Base-by-base conservation (phyloP, 2,797 vertebrate genomes). In the Chelon auratus region DNA sequence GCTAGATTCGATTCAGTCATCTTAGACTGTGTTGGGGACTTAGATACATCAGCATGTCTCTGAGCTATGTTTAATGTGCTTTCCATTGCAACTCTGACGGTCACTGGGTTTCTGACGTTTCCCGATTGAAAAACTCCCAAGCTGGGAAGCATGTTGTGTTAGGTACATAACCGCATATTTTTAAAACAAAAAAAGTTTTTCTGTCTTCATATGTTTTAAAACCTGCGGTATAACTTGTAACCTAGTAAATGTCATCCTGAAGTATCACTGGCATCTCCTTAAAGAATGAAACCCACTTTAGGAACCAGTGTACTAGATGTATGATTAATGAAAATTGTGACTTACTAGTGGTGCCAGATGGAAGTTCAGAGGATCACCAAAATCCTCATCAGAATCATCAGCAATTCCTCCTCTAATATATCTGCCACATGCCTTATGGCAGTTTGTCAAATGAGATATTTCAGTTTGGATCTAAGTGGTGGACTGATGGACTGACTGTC, bases 41-140 rank as follows among this genome's bases (percentile, higher is more conserved):
- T 18, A 48, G 47, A 48, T 48, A n/a, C 10, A n/a, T n/a, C 47
- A n/a, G 47, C 47, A 18, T 48, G 45, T n/a, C 45, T 48, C n/a
- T 14, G 60, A 62, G 45, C 60, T 62, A 30, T 62, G 20, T 62
- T 50, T 50, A 62, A 50, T 50, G 47, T 62, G 62, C 48, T 63
- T 63, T 51, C 48, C 37, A n/a, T 18, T n/a, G 47, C 14, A n/a
- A n/a, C 47, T 48, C 47, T 18, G n/a, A 48, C 9, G 47, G 47
- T n/a, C 47, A 18, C 47, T 48, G 15, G 7, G 17, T 18, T 18
- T 17, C 47, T n/a, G 15, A n/a, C 47, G 1, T 7, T 8, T 48
- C 6, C 47, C 20, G 47, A 48, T 15, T 48, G 5, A 48, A 18
- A 48, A 48, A 9, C 47, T n/a, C 47, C 15, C 15, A 9, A n/a